These are phyloP conservation scores for Dolomedes plantarius DNA, from an alignment of 2,888 invertebrate species.

Conservation along the genomic window DNA sequence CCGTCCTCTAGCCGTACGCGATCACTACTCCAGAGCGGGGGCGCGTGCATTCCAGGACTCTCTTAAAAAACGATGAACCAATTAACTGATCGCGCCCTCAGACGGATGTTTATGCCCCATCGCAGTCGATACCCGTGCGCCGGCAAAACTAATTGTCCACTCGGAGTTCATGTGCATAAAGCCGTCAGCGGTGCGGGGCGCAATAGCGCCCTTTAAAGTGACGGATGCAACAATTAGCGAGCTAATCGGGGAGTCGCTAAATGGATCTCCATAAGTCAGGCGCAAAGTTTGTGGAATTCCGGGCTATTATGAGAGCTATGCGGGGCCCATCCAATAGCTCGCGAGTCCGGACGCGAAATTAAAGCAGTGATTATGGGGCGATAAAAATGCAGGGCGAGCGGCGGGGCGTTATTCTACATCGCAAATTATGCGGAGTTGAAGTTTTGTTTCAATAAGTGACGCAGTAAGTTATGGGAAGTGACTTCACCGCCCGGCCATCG, in stretches of 20 bases:
- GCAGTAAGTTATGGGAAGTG: neutral
- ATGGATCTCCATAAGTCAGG: constrained; percentile 52
- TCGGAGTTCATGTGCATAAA: constrained; percentile 65
- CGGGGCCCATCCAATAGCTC: neutral
- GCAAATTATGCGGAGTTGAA: neutral
- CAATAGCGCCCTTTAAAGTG: constrained; percentile 64
- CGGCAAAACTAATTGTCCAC: constrained; percentile 43
- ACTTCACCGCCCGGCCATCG: neutral
- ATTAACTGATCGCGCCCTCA: neutral
- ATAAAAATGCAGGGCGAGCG: neutral
- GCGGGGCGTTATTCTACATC: neutral
- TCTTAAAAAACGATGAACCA: constrained; percentile 47
- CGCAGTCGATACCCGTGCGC: neutral
- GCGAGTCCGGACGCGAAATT: neutral
- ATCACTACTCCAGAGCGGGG: neutral
- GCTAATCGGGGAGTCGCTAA: constrained; percentile 42
- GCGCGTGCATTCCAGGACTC: neutral
- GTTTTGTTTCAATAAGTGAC: constrained; percentile 2
- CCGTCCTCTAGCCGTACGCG: neutral
- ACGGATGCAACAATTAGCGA: constrained; percentile 63
- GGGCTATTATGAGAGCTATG: constrained; percentile 47
- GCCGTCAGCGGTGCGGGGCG: constrained; percentile 24
- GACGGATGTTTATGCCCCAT: neutral
- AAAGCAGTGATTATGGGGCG: neutral
- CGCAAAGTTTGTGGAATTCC: constrained; percentile 28